Conservation (phyloP, 2,113 vertebrate genomes). For the Empidonax traillii region DNA sequence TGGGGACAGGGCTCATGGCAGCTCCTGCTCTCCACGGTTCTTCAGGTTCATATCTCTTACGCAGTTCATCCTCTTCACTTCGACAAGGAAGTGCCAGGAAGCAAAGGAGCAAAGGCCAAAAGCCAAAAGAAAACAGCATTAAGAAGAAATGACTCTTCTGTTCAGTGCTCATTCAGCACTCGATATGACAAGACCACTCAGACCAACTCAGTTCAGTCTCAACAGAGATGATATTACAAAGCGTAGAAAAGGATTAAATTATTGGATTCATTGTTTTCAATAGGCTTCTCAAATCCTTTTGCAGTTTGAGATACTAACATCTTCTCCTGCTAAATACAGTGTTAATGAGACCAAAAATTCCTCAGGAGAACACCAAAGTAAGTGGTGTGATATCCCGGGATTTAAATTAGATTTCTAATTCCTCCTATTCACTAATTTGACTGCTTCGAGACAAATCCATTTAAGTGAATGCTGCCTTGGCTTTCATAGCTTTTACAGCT, state of each 20-base stretch:
- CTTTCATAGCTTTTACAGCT: neutral
- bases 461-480: neutral
- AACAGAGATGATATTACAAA: neutral
- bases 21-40: neutral
- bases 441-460: neutral
- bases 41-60: neutral
- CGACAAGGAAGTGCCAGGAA: neutral
- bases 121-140: neutral
- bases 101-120: neutral
- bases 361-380: neutral
- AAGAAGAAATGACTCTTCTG: neutral
- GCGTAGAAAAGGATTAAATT: neutral
- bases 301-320: neutral
- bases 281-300: neutral
- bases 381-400: neutral
- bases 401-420: constrained; percentile 6
- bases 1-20: neutral
- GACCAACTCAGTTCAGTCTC: neutral
- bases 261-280: neutral
- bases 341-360: neutral
- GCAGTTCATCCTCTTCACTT: neutral
- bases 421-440: neutral
- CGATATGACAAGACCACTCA: neutral
- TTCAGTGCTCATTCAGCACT: neutral
- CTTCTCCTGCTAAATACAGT: neutral